Evolutionary conservation across 2,888 invertebrate genomes (phyloP), one percentile per base, ranked within the genome.

Genomic region (Augiades crinisus): DNA sequence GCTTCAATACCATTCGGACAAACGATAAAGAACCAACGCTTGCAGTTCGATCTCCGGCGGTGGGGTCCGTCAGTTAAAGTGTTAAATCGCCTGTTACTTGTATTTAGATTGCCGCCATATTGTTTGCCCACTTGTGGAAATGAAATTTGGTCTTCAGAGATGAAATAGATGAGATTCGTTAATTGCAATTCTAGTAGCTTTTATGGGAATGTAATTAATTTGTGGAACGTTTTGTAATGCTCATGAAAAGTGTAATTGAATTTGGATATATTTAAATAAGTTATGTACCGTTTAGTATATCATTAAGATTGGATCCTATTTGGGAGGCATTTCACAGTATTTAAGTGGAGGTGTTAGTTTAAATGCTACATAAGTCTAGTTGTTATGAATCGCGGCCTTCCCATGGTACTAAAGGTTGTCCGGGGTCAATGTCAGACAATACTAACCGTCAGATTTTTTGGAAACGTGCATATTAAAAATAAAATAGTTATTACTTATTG

Each of bases 91-190:
- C 21, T 21, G 30, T 21, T 10, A 36, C 24, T 36, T 47, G 47
- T 47, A 47, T 33, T 47, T 40, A 21, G 22, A 21, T 30, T 43
- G 30, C 50, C 45, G 50, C 41, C 51, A 22, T 37, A 51, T 44
- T 51, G 44, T 37, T 34, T 44, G 37, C 44, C 30, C 44, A 36
- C 43, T 43, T 34, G 37, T 51, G 37, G 30, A 12, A 37, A 50
- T 21, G 40, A 19, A 36, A 37, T 31, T 44, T 27, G 36, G 16
- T 41, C 17, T 41, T 40, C 22, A 34, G 34, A 45, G n/a, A 37
- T 27, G 34, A 24, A 41, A 41, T 40, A 41, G 49, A 41, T 31
- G 36, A 27, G 43, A 21, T 36, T 36, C 34, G 43, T 50, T 43
- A 50, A 50, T 50, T 50, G 43, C 43, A 21, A 50, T 43, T 43